A percentile compares a stretch with the other conserved stretches of the same genome.
Evolutionary conservation across 2,797 vertebrate species (phyloP).

Genomic region (Coluber constrictor): DNA sequence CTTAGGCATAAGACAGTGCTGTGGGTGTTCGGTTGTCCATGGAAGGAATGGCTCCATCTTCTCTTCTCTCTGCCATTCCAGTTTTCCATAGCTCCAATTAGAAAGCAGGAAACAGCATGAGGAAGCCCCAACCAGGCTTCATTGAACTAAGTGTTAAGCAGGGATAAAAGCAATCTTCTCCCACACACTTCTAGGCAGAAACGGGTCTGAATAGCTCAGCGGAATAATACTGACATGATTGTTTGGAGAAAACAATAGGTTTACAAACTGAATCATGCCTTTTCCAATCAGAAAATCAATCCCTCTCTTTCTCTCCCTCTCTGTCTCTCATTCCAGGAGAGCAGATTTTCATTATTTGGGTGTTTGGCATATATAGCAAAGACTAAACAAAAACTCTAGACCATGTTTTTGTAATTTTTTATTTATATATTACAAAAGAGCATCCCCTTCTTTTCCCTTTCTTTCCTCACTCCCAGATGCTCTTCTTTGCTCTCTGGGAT

Average conservation of each 20-base stretch:
- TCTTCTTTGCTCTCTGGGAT: neutral
- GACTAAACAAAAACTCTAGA: neutral
- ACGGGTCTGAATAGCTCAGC: neutral
- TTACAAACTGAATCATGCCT: slow-evolving; percentile 1
- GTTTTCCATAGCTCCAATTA: neutral
- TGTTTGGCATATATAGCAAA: neutral
- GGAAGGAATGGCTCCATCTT: too few relatives aligned
- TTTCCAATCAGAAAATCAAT: neutral
- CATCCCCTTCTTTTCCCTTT: too few relatives aligned
- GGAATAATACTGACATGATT: neutral
- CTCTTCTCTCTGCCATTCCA: neutral
- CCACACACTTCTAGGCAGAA: neutral
- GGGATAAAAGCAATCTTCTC: neutral
- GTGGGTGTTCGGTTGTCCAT: neutral
- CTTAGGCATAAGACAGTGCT: neutral
- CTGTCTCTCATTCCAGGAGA: neutral
- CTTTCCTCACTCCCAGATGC: neutral
- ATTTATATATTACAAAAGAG: neutral
- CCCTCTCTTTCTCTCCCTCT: neutral
- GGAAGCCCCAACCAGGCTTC: slow-evolving; percentile 9
- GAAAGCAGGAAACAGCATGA: neutral
- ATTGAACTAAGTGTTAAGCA: neutral
- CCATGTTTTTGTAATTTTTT: neutral
- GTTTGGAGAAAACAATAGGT: neutral
- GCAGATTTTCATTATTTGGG: neutral